phyloP scores from a whole-genome alignment of 1,140 invertebrate genomes.

The Alviniconcha marisindica region DNA sequence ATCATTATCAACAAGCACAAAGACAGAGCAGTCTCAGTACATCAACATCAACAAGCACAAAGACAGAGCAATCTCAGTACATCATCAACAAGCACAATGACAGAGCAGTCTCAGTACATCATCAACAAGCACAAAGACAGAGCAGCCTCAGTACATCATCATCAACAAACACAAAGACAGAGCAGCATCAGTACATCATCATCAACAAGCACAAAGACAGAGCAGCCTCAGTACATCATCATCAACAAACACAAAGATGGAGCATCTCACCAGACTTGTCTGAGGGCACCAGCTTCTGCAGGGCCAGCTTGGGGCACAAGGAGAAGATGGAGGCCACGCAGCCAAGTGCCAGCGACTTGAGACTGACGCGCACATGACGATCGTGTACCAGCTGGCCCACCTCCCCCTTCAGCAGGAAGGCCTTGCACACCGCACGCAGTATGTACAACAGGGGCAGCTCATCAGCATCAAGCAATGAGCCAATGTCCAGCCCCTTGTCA shows the following conservation, averaged over 20 bases:
- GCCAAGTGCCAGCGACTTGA: conserved; percentile 88
- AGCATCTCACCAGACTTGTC: conserved; percentile 37
- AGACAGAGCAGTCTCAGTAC: too few relatives aligned
- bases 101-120: too few relatives aligned
- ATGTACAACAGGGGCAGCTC: conserved; percentile 86
- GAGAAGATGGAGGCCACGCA: conserved; percentile 84
- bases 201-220: too few relatives aligned
- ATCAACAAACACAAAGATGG: neutral
- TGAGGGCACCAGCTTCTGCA: conserved; percentile 77
- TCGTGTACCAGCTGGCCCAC: conserved; percentile 81
- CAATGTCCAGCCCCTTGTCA: conserved; percentile 51
- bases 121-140: too few relatives aligned
- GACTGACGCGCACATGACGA: conserved; percentile 86
- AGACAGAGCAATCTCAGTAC: too few relatives aligned
- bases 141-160: too few relatives aligned
- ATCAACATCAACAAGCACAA: too few relatives aligned
- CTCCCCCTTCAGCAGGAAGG: conserved; percentile 85
- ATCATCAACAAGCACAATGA: too few relatives aligned
- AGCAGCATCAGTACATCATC: too few relatives aligned
- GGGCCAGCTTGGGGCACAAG: conserved; percentile 84
- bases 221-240: neutral
- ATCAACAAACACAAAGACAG: too few relatives aligned
- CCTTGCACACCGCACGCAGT: conserved; percentile 83
- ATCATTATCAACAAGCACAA: too few relatives aligned
- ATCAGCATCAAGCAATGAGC: conserved; percentile 59